These are phyloP conservation scores for Tiphia femorata DNA, from an alignment of 2,888 invertebrate genomes.

Conservation along the genomic window DNA sequence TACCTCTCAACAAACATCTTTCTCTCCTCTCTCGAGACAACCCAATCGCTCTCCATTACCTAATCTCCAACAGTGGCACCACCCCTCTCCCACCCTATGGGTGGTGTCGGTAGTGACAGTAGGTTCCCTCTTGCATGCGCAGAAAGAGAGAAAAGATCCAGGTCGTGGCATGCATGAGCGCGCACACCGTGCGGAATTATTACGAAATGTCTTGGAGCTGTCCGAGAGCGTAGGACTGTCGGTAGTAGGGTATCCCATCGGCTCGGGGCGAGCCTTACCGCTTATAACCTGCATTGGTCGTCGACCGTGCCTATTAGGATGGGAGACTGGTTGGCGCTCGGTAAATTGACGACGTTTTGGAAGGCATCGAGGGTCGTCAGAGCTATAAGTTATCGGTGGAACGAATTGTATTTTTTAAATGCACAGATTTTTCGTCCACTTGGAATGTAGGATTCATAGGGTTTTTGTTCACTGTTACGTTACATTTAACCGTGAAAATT, in stretches of 20 bases:
- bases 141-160: slow-evolving; percentile 58
- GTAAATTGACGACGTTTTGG: too few relatives aligned
- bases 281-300: slow-evolving; percentile 42
- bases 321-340: too few relatives aligned
- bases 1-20: neutral
- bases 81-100: neutral
- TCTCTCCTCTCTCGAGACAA: neutral
- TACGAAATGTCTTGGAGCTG: slow-evolving; percentile 60
- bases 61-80: slow-evolving; percentile 28
- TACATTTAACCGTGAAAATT: too few relatives aligned
- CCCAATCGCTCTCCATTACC: slow-evolving; percentile 14
- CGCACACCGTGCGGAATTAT: slow-evolving; percentile 60
- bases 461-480: too few relatives aligned
- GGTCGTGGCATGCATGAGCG: slow-evolving; percentile 66
- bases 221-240: slow-evolving; percentile 43
- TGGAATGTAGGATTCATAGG: too few relatives aligned
- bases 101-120: too few relatives aligned
- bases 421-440: too few relatives aligned
- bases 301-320: slow-evolving; percentile 17
- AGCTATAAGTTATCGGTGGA: neutral
- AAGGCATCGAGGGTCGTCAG: neutral
- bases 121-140: slow-evolving; percentile 25
- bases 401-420: neutral
- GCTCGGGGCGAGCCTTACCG: slow-evolving; percentile 20
- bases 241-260: too few relatives aligned